Conservation (phyloP, 2,888 invertebrate species). For the Vannuccia rotundouncinata region DNA sequence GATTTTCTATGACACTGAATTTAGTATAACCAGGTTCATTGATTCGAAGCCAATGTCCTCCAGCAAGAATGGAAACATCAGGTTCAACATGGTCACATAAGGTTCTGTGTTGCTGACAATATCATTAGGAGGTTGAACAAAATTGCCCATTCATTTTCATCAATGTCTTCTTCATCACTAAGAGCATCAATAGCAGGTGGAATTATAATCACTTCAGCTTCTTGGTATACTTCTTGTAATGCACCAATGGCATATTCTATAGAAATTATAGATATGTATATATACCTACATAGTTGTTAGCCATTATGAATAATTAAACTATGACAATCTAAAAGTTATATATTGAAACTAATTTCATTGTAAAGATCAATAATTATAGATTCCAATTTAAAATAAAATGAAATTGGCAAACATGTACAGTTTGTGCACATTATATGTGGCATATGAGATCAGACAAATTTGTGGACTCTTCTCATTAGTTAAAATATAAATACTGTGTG, state of each 20-base stretch:
- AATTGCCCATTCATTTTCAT: conserved; percentile 1
- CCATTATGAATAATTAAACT: conserved; percentile 15
- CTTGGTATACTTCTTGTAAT: conserved; percentile 10
- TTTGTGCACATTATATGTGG: too few relatives aligned
- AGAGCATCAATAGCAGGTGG: neutral
- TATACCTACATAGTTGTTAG: conserved; percentile 7
- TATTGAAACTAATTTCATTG: neutral
- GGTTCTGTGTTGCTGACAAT: neutral
- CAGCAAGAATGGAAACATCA: neutral
- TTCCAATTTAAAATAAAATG: neutral
- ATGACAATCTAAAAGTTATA: neutral
- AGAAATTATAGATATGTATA: too few relatives aligned
- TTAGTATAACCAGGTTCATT: neutral
- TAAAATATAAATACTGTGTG: too few relatives aligned
- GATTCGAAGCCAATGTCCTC: conserved; percentile 13
- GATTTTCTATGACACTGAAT: neutral
- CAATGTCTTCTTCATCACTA: conserved; percentile 12
- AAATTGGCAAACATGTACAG: neutral
- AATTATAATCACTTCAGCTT: conserved; percentile 14
- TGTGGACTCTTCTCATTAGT: too few relatives aligned
- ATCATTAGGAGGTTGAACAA: conserved; percentile 15
- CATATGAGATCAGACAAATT: too few relatives aligned
- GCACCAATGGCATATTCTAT: neutral
- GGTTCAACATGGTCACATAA: neutral
- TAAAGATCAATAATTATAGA: neutral